Percentiles rank a stretch among this genome's conserved stretches.
These are phyloP conservation scores for Cephus runcator DNA, from an alignment of 2,888 invertebrate species.

Conservation along the genomic window DNA sequence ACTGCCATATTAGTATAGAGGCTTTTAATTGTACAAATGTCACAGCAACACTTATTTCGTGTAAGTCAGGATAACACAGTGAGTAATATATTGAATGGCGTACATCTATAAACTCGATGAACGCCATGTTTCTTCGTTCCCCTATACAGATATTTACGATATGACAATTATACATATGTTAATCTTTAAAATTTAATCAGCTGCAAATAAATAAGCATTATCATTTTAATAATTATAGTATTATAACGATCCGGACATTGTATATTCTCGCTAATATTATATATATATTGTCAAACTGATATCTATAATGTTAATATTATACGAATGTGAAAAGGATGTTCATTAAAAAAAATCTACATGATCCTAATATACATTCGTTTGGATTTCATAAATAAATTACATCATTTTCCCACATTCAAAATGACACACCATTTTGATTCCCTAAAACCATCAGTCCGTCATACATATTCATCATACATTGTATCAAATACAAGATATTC, in stretches of 20 bases:
- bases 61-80: not conserved
- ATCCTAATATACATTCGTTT: not conserved
- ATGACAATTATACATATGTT: not conserved
- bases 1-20: slow-evolving; percentile 19
- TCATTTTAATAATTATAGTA: not conserved
- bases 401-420: not conserved
- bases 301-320: not conserved
- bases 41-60: slow-evolving; percentile 5
- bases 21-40: slow-evolving; percentile 8
- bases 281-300: not conserved
- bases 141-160: not conserved
- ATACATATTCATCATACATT: too few species aligned
- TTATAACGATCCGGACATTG: not conserved
- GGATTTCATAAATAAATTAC: not conserved
- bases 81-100: slow-evolving; percentile 8
- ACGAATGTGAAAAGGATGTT: not conserved
- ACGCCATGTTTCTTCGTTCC: not conserved
- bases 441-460: too few species aligned
- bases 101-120: not conserved
- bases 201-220: not conserved
- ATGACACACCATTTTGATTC: not conserved
- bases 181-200: not conserved
- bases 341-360: not conserved
- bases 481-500: not conserved
- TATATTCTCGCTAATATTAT: not conserved